Evolutionary conservation across 2,888 invertebrate genomes (phyloP), one percentile per base, ranked within the genome.

Genomic region (Hydroisotoma schaefferi): DNA sequence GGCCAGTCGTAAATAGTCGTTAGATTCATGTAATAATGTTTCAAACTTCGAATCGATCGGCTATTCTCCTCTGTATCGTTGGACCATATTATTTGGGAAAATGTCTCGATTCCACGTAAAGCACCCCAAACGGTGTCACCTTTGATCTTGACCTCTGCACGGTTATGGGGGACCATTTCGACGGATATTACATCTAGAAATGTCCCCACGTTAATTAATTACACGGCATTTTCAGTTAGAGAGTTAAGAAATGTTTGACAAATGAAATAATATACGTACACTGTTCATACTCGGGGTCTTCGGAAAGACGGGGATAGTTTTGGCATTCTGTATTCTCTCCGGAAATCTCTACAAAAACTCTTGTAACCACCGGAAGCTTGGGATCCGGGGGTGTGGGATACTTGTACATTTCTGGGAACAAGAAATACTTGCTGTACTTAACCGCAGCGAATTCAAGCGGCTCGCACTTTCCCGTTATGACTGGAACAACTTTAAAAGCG

Each of bases 51-150:
- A 20, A 23, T 20, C 25, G 43, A 5, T 5, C 15, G 26, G 10
- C 20, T 22, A 23, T 26, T 38, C 0, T 38, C 15, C 23, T 51
- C 47, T 22, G 56, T 59, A 3, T 48, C 63, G 46, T 43, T 59
- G n/a, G 58, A 43, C 70, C 80, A 80, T 40, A 88, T 77, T 15
- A 92, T 77, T 74, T 95, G 94, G 4, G 87, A 84, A 76, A 93
- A 88, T 0, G 90, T 87, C 78, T 94, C 94, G 68, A 95, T 78
- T 1, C 91, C 94, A 73, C 91, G 81, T 37, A 94, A 75, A 46
- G 87, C 81, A 29, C 94, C 94, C 94, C 94, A 94, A 65, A 90
- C 67, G 0, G 68, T 71, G 33, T 57, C 58, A 8, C 67, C 67
- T 23, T 55, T 47, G 18, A 70, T 55, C 25, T 37, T 56, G 1